phyloP scores from a whole-genome alignment of 2,113 vertebrate genomes.

The Heterotilapia buettikoferi region DNA sequence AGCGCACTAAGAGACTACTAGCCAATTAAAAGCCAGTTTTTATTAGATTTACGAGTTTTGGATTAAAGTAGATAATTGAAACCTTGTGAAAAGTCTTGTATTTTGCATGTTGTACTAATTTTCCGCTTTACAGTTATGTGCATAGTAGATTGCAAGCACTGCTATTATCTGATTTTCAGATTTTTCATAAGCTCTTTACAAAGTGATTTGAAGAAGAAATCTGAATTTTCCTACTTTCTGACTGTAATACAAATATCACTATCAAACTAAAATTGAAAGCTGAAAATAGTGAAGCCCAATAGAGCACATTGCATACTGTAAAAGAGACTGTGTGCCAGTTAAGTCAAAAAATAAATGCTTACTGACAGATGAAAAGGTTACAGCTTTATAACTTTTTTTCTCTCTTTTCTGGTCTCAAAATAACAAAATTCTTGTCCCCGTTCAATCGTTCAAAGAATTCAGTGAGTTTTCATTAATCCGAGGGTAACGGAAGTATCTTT shows the following conservation, averaged over 20 bases:
- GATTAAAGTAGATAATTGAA: not conserved
- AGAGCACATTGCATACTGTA: not conserved
- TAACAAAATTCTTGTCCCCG: not conserved
- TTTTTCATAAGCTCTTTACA: not conserved
- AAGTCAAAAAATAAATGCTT: not conserved
- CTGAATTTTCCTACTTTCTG: not conserved
- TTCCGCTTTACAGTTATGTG: not conserved
- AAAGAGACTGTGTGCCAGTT: not conserved
- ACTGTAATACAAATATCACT: not conserved
- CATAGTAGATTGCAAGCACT: not conserved
- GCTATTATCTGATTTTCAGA: not conserved
- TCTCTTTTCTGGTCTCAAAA: not conserved
- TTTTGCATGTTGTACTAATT: conserved; percentile 8
- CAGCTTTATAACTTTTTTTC: not conserved
- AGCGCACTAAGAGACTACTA: not conserved
- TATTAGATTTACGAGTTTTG: not conserved
- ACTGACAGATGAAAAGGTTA: not conserved
- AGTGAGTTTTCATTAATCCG: not conserved
- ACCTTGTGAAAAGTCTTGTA: not conserved
- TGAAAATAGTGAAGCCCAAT: not conserved
- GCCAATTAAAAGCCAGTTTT: not conserved
- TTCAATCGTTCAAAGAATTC: not conserved
- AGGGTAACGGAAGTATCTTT: not conserved
- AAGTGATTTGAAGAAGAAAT: not conserved
- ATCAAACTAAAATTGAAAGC: not conserved